Evolutionary conservation across 2,797 vertebrate genomes (phyloP).

Genomic region (Arnoldichthys spilopterus): DNA sequence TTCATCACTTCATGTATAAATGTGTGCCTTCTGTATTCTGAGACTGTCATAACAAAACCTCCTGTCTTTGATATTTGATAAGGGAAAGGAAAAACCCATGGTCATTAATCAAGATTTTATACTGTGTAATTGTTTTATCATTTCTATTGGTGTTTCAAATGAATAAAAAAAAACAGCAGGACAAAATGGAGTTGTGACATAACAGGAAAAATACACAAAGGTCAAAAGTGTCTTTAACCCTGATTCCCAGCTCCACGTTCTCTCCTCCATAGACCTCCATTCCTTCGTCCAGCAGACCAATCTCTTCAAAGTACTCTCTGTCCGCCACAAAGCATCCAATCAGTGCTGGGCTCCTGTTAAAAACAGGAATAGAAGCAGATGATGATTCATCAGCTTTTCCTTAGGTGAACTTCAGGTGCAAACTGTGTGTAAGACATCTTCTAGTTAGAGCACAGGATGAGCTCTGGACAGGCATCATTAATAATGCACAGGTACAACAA

Average conservation of each 20-base stretch:
- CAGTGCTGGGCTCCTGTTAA: constrained; percentile 90
- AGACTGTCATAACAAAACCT: background rate
- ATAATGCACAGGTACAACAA: constrained; percentile 15
- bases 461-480: background rate
- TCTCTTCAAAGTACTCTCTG: constrained; percentile 96
- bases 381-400: constrained; percentile 15
- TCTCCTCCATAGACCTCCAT: constrained; percentile 99
- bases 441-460: background rate
- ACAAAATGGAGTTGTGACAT: background rate
- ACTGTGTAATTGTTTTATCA: too few relatives aligned
- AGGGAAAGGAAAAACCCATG: background rate
- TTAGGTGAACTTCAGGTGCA: background rate
- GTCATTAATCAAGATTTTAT: too few relatives aligned
- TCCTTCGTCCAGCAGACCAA: constrained; percentile 95
- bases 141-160: background rate
- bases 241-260: constrained; percentile 96
- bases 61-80: background rate
- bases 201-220: background rate
- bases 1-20: background rate
- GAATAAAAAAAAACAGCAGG: background rate
- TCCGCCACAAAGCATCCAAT: constrained; percentile 99
- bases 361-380: background rate
- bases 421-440: background rate
- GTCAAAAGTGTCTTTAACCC: constrained; percentile 81
- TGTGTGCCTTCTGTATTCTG: background rate